Conservation (phyloP, 2,888 invertebrate genomes). For the Pelosia muscerda region DNA sequence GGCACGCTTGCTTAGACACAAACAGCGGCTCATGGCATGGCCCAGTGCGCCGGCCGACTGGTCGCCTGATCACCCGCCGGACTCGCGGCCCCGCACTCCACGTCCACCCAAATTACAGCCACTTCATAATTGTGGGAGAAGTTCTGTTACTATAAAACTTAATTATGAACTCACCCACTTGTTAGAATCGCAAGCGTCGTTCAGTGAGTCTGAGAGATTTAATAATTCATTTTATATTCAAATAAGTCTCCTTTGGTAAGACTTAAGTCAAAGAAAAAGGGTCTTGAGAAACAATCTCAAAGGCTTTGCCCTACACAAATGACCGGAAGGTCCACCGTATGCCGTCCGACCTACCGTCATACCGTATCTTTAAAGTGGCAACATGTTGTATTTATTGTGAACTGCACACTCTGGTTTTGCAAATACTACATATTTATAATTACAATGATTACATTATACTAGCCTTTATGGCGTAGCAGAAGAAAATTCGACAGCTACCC, state of each 20-base stretch:
- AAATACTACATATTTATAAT: neutral
- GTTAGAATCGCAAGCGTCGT: neutral
- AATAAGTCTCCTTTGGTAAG: neutral
- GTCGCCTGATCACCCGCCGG: neutral
- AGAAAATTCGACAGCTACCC: too few species aligned
- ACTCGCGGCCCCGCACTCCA: neutral
- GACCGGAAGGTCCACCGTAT: neutral
- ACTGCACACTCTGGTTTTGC: too few species aligned
- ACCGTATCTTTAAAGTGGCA: too few species aligned
- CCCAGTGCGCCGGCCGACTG: neutral
- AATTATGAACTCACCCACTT: neutral
- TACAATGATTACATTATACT: neutral
- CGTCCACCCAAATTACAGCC: neutral
- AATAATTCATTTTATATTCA: neutral
- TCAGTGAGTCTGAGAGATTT: constrained; percentile 1
- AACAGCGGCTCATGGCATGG: constrained; percentile 11
- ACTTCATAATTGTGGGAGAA: neutral
- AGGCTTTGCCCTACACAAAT: neutral
- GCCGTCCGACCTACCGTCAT: too few species aligned
- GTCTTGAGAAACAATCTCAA: neutral
- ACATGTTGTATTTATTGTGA: neutral
- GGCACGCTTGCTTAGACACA: constrained; percentile 23
- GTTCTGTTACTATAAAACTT: neutral
- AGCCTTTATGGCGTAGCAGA: too few species aligned
- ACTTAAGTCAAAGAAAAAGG: neutral